A percentile compares a stretch with the other conserved stretches of the same genome.
Evolutionary conservation across 2,888 invertebrate species (phyloP).

Genomic region (Aphelenchoides bicaudatus): DNA sequence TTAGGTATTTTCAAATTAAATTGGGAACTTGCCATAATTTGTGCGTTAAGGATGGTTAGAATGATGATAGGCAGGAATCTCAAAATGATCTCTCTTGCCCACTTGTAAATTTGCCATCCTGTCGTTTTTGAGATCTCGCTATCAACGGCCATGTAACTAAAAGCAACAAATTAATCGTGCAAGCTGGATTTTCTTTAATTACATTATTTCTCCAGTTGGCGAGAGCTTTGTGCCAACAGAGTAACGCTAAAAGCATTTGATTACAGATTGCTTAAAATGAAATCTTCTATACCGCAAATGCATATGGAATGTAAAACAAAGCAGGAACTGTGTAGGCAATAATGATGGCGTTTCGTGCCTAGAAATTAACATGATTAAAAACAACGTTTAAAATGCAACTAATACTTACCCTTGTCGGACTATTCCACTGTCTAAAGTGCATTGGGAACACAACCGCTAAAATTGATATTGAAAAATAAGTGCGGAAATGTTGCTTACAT

Average conservation of each 20-base stretch:
- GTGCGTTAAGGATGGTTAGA: constrained; percentile 54
- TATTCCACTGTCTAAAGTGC: constrained; percentile 60
- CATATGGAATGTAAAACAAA: constrained; percentile 58
- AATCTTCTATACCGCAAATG: constrained; percentile 43
- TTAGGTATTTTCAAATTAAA: no score
- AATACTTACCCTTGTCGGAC: constrained; percentile 45
- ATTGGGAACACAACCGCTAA: constrained; percentile 60
- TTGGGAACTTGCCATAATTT: constrained; percentile 60
- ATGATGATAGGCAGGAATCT: constrained; percentile 58
- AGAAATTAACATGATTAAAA: no score
- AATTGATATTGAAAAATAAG: no score
- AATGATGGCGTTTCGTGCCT: constrained; percentile 48
- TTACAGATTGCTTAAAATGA: constrained; percentile 28
- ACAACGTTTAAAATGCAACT: no score
- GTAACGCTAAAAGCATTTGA: no score
- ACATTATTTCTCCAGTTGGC: no score
- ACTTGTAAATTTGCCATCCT: constrained; percentile 59
- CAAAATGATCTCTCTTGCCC: constrained; percentile 55
- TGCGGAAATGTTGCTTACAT: no score
- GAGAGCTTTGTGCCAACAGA: no score
- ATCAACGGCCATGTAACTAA: constrained; percentile 39
- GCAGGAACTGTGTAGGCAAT: constrained; percentile 53
- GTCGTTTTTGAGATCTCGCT: constrained; percentile 51
- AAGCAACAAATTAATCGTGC: background rate
- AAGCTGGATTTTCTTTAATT: constrained; percentile 20